phyloP scores from a whole-genome alignment of 2,888 invertebrate genomes.

The Callosobruchus maculatus region DNA sequence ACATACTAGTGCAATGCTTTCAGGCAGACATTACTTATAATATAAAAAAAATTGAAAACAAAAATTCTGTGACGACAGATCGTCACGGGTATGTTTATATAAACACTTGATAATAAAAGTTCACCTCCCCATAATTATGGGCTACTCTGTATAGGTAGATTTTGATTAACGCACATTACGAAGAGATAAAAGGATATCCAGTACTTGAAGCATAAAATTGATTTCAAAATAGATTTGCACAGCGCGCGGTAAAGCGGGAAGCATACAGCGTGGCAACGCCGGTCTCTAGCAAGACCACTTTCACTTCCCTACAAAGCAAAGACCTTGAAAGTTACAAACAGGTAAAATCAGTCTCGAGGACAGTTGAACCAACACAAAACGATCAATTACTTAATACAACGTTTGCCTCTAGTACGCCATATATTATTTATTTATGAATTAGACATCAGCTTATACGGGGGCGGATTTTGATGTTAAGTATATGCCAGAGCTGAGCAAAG shows the following conservation, averaged over 20 bases:
- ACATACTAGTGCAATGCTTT: no score
- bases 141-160: no score
- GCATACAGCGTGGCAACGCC: slow-evolving; percentile 38
- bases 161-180: background rate
- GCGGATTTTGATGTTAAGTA: no score
- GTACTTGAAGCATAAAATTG: background rate
- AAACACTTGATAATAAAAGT: no score
- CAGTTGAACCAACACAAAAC: slow-evolving; percentile 47
- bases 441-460: slow-evolving; percentile 26
- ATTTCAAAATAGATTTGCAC: background rate
- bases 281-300: slow-evolving; percentile 50
- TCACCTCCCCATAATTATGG: no score
- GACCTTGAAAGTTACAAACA: slow-evolving; percentile 52
- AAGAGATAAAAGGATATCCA: background rate
- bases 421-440: slow-evolving; percentile 45
- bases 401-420: slow-evolving; percentile 42
- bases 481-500: no score
- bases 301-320: slow-evolving; percentile 52
- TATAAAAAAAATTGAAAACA: no score
- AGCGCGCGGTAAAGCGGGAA: slow-evolving; percentile 1
- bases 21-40: no score
- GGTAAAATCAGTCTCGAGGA: slow-evolving; percentile 53
- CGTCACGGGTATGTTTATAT: no score
- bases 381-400: slow-evolving; percentile 46
- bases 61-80: no score